Conservation (phyloP, 1,140 invertebrate species). For the Drosophila santomea region DNA sequence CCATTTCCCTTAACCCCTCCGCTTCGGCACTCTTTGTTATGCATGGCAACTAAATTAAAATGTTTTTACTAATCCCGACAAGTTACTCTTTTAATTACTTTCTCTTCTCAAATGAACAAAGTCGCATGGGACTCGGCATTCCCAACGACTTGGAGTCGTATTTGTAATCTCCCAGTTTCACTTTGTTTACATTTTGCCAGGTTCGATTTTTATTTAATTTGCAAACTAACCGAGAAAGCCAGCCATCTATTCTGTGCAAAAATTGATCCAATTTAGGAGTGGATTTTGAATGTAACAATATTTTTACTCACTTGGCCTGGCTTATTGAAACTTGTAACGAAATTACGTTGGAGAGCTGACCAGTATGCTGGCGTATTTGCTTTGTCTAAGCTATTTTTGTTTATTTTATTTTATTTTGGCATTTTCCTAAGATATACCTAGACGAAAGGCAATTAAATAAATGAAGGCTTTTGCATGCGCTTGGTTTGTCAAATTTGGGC, state of each 20-base stretch:
- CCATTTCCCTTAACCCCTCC: constrained; percentile 14
- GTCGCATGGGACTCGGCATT: constrained; percentile 28
- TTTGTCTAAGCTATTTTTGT: constrained; percentile 3
- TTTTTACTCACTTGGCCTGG: constrained; percentile 23
- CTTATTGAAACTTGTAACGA: constrained; percentile 26
- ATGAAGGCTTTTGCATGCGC: constrained; percentile 38
- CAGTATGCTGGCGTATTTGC: constrained; percentile 5
- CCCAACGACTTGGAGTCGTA: not conserved
- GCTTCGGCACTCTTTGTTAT: constrained; percentile 34
- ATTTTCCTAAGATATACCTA: constrained; percentile 17
- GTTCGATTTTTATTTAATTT: constrained; percentile 42
- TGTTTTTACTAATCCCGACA: constrained; percentile 81
- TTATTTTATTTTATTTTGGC: not conserved
- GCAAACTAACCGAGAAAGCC: constrained; percentile 37
- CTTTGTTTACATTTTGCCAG: constrained; percentile 31
- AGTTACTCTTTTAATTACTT: constrained; percentile 82
- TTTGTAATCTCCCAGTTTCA: constrained; percentile 4
- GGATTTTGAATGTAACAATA: constrained; percentile 31
- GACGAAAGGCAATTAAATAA: constrained; percentile 40
- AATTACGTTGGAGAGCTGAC: not conserved
- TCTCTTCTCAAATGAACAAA: constrained; percentile 73
- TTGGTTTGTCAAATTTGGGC: constrained; percentile 57
- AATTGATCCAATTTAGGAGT: constrained; percentile 34
- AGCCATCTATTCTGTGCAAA: constrained; percentile 11
- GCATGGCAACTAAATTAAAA: constrained; percentile 78